Percentiles rank a stretch among this genome's conserved stretches.
Evolutionary conservation across 2,113 vertebrate species (phyloP).

Genomic region (Rhombomys opimus): DNA sequence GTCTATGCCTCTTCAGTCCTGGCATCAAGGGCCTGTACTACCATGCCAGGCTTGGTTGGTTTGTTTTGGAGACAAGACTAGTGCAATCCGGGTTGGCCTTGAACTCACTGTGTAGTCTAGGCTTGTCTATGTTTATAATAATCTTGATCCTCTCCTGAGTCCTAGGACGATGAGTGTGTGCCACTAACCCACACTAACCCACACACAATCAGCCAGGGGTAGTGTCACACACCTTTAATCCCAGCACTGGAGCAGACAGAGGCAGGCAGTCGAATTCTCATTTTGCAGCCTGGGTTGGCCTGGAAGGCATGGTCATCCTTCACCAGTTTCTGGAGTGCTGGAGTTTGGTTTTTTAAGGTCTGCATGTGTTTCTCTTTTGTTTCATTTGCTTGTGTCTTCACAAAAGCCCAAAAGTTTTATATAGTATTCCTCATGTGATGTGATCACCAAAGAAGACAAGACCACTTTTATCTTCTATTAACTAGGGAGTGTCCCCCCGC

Average conservation of each 20-base stretch:
- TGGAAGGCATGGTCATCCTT: not conserved
- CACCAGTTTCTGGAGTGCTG: not conserved
- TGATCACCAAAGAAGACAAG: not conserved
- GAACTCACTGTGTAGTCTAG: not conserved
- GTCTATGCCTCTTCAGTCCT: not conserved
- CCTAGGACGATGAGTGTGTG: not conserved
- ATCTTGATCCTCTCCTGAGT: not conserved
- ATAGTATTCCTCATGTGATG: not conserved
- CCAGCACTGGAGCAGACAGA: not conserved
- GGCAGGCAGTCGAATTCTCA: not conserved
- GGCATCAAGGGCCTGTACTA: not conserved
- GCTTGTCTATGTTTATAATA: not conserved
- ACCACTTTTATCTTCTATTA: conserved; percentile 12
- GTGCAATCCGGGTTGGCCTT: not conserved
- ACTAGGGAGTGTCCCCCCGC: not conserved
- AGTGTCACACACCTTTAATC: no score
- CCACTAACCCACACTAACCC: not conserved
- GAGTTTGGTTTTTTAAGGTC: not conserved
- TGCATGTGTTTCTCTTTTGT: not conserved
- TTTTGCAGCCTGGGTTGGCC: not conserved
- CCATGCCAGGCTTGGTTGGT: not conserved
- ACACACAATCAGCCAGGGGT: not conserved
- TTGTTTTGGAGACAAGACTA: not conserved
- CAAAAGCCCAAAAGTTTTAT: not conserved
- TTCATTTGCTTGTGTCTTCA: not conserved